Conservation (phyloP, 2,797 vertebrate species). For the Acanthurus lineatus region DNA sequence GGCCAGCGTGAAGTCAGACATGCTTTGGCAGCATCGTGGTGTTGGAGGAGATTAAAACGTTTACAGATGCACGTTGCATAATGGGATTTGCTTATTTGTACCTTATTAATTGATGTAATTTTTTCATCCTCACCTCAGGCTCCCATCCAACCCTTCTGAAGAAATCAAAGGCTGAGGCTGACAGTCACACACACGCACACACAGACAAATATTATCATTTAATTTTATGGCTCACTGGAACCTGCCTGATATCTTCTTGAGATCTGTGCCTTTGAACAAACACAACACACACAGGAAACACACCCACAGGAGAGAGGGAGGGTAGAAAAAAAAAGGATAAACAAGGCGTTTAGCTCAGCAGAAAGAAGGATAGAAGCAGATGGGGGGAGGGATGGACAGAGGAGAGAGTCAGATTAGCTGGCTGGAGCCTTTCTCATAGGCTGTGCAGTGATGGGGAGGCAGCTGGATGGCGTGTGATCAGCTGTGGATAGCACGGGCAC, state of each 20-base stretch:
- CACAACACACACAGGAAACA: conserved; percentile 61
- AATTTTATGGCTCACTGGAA: conserved; percentile 70
- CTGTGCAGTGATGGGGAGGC: conserved; percentile 60
- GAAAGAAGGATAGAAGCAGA: conserved; percentile 55
- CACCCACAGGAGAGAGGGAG: conserved; percentile 50
- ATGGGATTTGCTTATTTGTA: conserved; percentile 66
- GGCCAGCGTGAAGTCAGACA: conserved; percentile 48
- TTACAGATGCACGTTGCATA: conserved; percentile 64
- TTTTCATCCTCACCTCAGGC: conserved; percentile 53
- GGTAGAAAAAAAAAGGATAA: conserved; percentile 54
- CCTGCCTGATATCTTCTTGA: conserved; percentile 56
- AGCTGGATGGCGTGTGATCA: conserved; percentile 66
- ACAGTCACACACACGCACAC: conserved; percentile 45
- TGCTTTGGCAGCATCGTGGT: conserved; percentile 48
- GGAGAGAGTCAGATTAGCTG: conserved; percentile 64
- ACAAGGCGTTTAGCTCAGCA: conserved; percentile 77
- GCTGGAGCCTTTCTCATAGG: conserved; percentile 58
- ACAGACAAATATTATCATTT: conserved; percentile 67
- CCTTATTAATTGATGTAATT: conserved; percentile 69
- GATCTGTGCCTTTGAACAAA: conserved; percentile 58
- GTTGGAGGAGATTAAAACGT: conserved; percentile 61
- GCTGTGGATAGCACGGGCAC: conserved; percentile 58
- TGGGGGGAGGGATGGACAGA: conserved; percentile 36
- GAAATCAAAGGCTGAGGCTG: conserved; percentile 59
- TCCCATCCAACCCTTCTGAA: conserved; percentile 39